Evolutionary conservation across 2,888 invertebrate genomes (phyloP), one percentile per base, ranked within the genome.

Genomic region (Agonum fuliginosum): DNA sequence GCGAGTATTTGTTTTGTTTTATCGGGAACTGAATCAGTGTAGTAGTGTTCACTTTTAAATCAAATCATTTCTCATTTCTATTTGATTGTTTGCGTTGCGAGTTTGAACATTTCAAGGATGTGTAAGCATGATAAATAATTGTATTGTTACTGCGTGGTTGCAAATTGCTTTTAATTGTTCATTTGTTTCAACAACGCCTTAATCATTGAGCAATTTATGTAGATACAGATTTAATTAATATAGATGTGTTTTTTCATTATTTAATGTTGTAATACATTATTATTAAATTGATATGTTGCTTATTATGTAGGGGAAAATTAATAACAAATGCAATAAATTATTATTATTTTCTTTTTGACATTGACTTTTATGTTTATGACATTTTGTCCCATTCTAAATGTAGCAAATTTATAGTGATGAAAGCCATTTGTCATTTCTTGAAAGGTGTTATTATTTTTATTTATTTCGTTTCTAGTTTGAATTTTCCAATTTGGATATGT

Each of bases 291-390:
- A 54, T 54, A 24, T 54, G 54, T 54, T 22, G 22, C 12, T 54
- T n/a, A 37, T 0, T 37, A 37, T 12, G 37, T 37, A 37, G 37
- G 37, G 12, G 37, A 37, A 37, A 10, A 54, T 54, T 54, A 54
- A 6, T 37, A 37, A 37, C 1, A 37, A 37, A 37, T n/a, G 3
- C 12, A 37, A 37, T 37, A 4, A 37, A 3, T 37, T 37, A 37
- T 37, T 37, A 37, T n/a, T 37, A 37, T n/a, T 37, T 37, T 37
- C 6, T 37, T n/a, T 10, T 8, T 37, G 54, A 22, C 54, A 54
- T 54, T 54, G 54, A 54, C 54, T 24, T 37, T 37, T 37, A 54
- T 24, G 54, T 54, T 54, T 54, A 54, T 22, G 54, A 54, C 24
- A 54, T 54, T 54, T 54, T 24, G 54, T 20, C 4, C 54, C 19